phyloP scores from a whole-genome alignment of 2,113 vertebrate species.

The Nymphicus hollandicus region DNA sequence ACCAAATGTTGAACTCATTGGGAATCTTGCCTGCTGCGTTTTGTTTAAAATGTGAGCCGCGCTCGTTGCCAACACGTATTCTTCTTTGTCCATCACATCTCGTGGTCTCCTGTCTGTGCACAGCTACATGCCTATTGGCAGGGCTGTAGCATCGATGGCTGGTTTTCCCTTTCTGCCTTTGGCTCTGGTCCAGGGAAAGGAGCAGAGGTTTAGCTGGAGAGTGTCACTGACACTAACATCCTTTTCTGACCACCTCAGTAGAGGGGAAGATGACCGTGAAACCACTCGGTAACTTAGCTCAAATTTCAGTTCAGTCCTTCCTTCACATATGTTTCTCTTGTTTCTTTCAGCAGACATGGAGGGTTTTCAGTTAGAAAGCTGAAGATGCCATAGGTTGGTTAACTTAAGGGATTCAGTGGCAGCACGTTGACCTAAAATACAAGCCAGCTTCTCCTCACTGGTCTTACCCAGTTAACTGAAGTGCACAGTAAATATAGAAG shows the following conservation, averaged over 20 bases:
- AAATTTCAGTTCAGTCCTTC: neutral
- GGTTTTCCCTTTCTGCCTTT: neutral
- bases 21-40: neutral
- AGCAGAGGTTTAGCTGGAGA: neutral
- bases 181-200: neutral
- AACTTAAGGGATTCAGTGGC: neutral
- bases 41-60: neutral
- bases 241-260: neutral
- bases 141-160: neutral
- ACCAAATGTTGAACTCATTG: neutral
- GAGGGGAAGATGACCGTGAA: neutral
- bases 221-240: neutral
- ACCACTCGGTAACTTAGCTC: neutral
- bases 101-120: neutral
- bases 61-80: rapidly evolving
- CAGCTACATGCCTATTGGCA: neutral
- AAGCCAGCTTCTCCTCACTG: neutral
- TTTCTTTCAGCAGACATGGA: neutral
- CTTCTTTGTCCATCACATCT: neutral
- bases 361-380: neutral
- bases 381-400: neutral
- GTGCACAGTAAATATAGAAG: neutral
- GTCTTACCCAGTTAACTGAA: neutral
- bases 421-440: neutral
- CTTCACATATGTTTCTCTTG: neutral